A percentile compares a stretch with the other conserved stretches of the same genome.
Evolutionary conservation across 2,888 invertebrate genomes (phyloP).

Genomic region (Cacoxenus indagator): DNA sequence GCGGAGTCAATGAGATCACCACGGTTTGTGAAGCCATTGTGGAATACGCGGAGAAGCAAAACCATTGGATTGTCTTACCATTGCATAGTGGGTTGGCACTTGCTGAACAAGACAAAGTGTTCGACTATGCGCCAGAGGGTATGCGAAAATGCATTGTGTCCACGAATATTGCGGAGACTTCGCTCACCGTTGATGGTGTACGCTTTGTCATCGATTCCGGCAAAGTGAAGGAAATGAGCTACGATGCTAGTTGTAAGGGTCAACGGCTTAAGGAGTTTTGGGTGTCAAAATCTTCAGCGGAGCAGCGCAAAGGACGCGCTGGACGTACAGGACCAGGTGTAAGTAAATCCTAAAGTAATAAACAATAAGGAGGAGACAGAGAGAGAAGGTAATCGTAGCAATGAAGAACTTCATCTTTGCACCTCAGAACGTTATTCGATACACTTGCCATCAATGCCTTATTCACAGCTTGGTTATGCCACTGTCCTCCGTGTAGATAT

Average conservation of each 20-base stretch:
- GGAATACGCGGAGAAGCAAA: slow-evolving; percentile 82
- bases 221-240: slow-evolving; percentile 97
- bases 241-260: slow-evolving; percentile 90
- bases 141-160: slow-evolving; percentile 96
- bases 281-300: slow-evolving; percentile 97
- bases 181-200: slow-evolving; percentile 97
- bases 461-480: no score
- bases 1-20: slow-evolving; percentile 94
- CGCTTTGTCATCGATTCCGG: slow-evolving; percentile 98
- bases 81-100: slow-evolving; percentile 94
- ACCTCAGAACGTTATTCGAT: no score
- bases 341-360: no score
- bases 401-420: no score
- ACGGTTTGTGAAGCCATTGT: slow-evolving; percentile 88
- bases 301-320: slow-evolving; percentile 95
- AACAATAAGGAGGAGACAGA: no score
- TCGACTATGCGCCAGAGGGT: slow-evolving; percentile 95
- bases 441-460: no score
- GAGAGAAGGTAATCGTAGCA: no score
- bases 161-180: slow-evolving; percentile 99
- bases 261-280: slow-evolving; percentile 93
- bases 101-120: slow-evolving; percentile 96
- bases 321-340: slow-evolving; percentile 95
- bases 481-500: no score
- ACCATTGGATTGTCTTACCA: slow-evolving; percentile 91